Evolutionary conservation across 2,113 vertebrate species (phyloP).

Genomic region (Nothobranchius kuhntae): DNA sequence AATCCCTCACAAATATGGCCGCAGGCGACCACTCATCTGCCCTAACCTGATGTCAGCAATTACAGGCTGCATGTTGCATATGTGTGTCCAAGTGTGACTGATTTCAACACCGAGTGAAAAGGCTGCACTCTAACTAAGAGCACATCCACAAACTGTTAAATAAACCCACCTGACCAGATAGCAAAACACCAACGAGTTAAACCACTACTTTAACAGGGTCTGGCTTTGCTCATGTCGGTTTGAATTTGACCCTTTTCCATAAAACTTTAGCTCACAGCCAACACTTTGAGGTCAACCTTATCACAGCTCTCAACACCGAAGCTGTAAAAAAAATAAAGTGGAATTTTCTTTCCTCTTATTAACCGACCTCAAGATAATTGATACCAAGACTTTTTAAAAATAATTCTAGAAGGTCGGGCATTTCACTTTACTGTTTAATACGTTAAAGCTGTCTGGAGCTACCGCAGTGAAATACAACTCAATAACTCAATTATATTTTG

Average conservation of each 20-base stretch:
- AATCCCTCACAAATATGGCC: constrained; percentile 22
- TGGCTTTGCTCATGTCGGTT: constrained; percentile 7
- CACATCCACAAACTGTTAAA: constrained; percentile 17
- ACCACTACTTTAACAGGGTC: constrained; percentile 49
- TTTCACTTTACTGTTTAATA: neutral
- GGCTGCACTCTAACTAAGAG: constrained; percentile 35
- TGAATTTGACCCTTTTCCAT: constrained; percentile 19
- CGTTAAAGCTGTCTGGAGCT: neutral
- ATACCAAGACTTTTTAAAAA: neutral
- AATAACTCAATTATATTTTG: neutral
- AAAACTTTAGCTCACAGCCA: constrained; percentile 28
- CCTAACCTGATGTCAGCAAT: constrained; percentile 61
- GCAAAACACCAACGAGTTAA: constrained; percentile 49
- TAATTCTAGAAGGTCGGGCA: neutral
- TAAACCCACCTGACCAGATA: constrained; percentile 35
- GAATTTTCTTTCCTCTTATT: constrained; percentile 15
- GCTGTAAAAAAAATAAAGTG: constrained; percentile 1
- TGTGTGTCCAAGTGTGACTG: neutral
- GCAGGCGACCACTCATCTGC: constrained; percentile 32
- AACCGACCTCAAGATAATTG: neutral
- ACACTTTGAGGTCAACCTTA: constrained; percentile 34
- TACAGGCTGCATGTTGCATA: constrained; percentile 15
- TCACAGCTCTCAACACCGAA: constrained; percentile 21
- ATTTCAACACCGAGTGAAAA: constrained; percentile 23
- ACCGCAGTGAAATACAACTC: neutral